These are phyloP conservation scores for Griposia aprilina DNA, from an alignment of 2,888 invertebrate species.

Conservation along the genomic window DNA sequence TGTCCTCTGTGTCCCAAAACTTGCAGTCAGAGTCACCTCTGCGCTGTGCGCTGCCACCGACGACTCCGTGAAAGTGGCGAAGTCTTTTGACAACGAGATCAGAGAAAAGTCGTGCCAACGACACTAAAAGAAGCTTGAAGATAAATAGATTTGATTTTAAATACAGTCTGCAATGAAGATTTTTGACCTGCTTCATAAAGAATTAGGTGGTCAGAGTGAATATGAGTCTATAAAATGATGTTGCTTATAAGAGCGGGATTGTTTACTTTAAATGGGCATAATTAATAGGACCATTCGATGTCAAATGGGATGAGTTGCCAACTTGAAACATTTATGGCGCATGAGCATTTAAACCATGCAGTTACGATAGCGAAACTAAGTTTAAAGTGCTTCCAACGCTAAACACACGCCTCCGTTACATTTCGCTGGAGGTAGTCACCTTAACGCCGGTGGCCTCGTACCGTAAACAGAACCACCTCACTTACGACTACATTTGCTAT, in stretches of 20 bases:
- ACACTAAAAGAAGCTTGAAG: conserved; percentile 16
- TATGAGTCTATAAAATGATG: not conserved
- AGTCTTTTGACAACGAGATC: too few species aligned
- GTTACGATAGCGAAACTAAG: conserved; percentile 3
- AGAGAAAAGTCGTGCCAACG: too few species aligned
- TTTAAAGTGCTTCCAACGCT: conserved; percentile 24
- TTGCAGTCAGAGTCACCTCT: too few species aligned
- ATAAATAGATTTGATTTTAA: conserved; percentile 27
- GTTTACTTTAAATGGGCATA: not conserved
- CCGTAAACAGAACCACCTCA: conserved; percentile 78
- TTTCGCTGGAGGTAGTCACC: conserved; percentile 69
- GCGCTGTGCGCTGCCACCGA: too few species aligned
- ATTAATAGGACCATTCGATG: not conserved
- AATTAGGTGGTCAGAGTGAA: not conserved
- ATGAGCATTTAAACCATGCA: not conserved
- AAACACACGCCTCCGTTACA: conserved; percentile 54
- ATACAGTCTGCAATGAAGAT: not conserved
- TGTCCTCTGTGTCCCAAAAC: too few species aligned
- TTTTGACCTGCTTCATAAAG: not conserved
- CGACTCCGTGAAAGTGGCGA: too few species aligned
- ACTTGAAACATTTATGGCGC: not conserved
- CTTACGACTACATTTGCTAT: conserved; percentile 82
- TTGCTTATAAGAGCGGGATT: not conserved
- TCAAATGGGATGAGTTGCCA: not conserved
- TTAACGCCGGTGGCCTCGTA: conserved; percentile 69